Conservation (phyloP, 30 jellyfish, hydroid and myxozoan genomes). For the Chironex yamaguchii region DNA sequence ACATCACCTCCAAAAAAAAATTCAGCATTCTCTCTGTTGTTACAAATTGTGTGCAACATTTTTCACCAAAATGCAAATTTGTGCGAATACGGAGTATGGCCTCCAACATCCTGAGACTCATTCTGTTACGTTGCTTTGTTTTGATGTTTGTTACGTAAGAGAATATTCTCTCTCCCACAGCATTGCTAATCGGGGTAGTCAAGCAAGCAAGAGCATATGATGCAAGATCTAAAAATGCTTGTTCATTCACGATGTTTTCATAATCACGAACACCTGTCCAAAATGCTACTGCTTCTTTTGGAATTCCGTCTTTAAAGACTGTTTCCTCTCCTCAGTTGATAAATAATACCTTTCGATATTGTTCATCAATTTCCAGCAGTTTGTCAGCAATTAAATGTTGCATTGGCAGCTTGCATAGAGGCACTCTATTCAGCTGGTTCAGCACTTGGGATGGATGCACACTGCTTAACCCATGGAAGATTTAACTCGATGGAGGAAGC, state of each 20-base stretch:
- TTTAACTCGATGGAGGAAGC: constrained; percentile 54
- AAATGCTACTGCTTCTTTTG: constrained; percentile 40
- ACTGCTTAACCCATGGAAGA: constrained; percentile 27
- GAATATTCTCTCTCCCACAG: constrained; percentile 64
- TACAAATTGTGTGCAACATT: too few species aligned
- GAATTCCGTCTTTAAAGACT: constrained; percentile 30
- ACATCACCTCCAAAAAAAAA: constrained; percentile 33
- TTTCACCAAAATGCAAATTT: too few species aligned
- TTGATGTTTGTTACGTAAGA: constrained; percentile 49
- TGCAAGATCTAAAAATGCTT: constrained; percentile 45
- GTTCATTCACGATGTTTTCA: background rate
- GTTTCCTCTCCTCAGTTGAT: constrained; percentile 57
- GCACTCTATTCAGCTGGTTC: constrained; percentile 29
- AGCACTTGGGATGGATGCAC: constrained; percentile 39
- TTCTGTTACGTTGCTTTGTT: constrained; percentile 59
- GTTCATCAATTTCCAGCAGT: constrained; percentile 51
- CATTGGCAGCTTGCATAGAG: constrained; percentile 56
- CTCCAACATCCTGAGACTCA: constrained; percentile 45
- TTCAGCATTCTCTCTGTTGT: too few species aligned
- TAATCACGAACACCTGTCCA: constrained; percentile 35
- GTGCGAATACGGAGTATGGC: too few species aligned
- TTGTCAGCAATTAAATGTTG: constrained; percentile 25
- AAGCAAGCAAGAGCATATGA: constrained; percentile 63
- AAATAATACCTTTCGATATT: constrained; percentile 52
- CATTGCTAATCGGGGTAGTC: constrained; percentile 51